These are phyloP conservation scores for Pammene fasciana DNA, from an alignment of 2,888 invertebrate species.

Conservation along the genomic window DNA sequence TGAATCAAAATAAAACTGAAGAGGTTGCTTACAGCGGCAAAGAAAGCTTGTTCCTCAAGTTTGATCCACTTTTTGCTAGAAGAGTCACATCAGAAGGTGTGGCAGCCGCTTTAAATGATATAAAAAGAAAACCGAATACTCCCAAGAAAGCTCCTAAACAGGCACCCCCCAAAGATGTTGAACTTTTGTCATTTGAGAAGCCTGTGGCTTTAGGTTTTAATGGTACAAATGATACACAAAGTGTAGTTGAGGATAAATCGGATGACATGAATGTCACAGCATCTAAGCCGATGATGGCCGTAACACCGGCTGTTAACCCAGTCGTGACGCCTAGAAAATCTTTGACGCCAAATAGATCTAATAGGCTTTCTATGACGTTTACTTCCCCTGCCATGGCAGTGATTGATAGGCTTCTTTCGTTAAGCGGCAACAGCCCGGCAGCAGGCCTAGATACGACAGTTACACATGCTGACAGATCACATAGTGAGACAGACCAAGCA, in stretches of 20 bases:
- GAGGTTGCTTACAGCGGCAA: conserved; percentile 72
- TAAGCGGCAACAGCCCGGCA: conserved; percentile 69
- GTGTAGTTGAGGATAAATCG: conserved; percentile 53
- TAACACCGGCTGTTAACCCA: conserved; percentile 73
- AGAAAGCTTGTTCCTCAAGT: conserved; percentile 77
- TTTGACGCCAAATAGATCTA: conserved; percentile 64
- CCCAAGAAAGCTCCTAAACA: conserved; percentile 58
- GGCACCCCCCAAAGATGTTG: conserved; percentile 45
- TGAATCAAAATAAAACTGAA: conserved; percentile 72
- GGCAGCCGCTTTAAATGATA: conserved; percentile 61
- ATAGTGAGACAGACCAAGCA: conserved; percentile 67
- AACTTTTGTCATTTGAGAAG: conserved; percentile 42
- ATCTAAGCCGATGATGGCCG: conserved; percentile 76
- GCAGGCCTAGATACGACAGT: conserved; percentile 58
- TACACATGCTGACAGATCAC: conserved; percentile 56
- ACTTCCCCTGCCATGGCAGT: conserved; percentile 80
- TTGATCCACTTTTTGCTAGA: conserved; percentile 76
- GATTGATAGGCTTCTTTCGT: conserved; percentile 77
- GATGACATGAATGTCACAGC: conserved; percentile 64
- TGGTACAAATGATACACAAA: conserved; percentile 45
- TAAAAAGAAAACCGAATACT: conserved; percentile 66
- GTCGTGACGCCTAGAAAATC: conserved; percentile 63
- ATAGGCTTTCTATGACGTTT: conserved; percentile 72
- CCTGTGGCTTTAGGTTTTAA: conserved; percentile 55
- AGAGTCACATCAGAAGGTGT: conserved; percentile 69